Evolutionary conservation across 2,888 invertebrate species (phyloP).

Genomic region (Geotrupes spiniger): DNA sequence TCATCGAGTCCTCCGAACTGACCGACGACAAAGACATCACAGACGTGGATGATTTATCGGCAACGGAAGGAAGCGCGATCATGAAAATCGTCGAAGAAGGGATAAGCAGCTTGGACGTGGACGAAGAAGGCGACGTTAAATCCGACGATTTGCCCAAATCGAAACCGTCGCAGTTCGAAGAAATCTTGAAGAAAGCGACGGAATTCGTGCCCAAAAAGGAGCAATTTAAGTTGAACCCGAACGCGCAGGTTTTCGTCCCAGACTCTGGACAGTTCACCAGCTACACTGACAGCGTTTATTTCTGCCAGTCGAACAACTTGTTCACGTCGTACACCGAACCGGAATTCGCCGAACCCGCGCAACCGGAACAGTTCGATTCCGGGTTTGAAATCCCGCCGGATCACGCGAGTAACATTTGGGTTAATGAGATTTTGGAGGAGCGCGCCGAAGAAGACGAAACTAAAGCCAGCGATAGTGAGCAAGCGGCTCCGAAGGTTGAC

Average conservation of each 20-base stretch:
- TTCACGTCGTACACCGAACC: background rate
- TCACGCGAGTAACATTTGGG: constrained; percentile 42
- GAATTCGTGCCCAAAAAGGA: constrained; percentile 43
- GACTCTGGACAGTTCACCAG: constrained; percentile 14
- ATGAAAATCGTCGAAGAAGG: background rate
- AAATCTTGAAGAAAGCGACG: constrained; percentile 39
- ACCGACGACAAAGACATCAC: background rate
- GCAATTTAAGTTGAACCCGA: constrained; percentile 43
- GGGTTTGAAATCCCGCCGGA: constrained; percentile 40
- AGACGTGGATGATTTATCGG: too few relatives aligned
- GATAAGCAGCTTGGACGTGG: too few relatives aligned
- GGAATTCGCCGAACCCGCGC: background rate
- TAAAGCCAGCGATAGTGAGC: too few relatives aligned
- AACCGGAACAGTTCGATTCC: constrained; percentile 31
- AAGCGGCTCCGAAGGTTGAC: too few relatives aligned
- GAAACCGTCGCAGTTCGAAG: constrained; percentile 40
- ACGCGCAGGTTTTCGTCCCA: constrained; percentile 48
- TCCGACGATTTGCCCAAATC: constrained; percentile 14
- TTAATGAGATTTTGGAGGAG: constrained; percentile 40
- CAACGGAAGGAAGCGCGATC: background rate
- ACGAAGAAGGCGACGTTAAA: constrained; percentile 12
- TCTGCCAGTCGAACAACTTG: too few relatives aligned
- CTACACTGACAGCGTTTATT: too few relatives aligned
- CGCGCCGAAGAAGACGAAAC: constrained; percentile 20
- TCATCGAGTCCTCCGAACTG: constrained; percentile 1